Percentiles rank a stretch among this genome's conserved stretches.
Evolutionary conservation across 2,113 vertebrate species (phyloP).

Genomic region (Kryptolebias marmoratus): DNA sequence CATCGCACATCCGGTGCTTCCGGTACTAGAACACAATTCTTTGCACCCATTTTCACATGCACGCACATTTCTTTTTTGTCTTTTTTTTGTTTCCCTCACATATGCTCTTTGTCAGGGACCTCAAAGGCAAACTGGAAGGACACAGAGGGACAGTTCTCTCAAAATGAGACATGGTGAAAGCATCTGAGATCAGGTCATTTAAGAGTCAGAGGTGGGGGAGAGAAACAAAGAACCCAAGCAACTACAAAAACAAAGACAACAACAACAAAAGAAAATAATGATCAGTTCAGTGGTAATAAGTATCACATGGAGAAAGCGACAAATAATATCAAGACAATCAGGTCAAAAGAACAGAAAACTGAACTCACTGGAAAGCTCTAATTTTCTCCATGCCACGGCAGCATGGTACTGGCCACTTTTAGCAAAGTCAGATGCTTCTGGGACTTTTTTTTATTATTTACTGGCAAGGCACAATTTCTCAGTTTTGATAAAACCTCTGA

Average conservation of each 20-base stretch:
- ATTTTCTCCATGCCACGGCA: not conserved
- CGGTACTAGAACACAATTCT: conserved; percentile 32
- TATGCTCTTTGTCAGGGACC: not conserved
- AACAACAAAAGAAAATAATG: not conserved
- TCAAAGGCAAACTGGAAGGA: not conserved
- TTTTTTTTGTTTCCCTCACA: not conserved
- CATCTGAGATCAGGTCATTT: not conserved
- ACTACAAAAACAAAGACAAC: not conserved
- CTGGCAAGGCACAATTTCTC: no score
- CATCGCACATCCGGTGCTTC: conserved; percentile 62
- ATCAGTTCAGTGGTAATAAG: not conserved
- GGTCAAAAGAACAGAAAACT: not conserved
- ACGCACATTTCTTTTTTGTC: not conserved
- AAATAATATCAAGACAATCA: not conserved
- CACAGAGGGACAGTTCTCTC: not conserved
- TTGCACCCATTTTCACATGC: conserved; percentile 26
- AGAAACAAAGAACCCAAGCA: not conserved
- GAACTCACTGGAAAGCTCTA: not conserved
- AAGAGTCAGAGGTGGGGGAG: not conserved
- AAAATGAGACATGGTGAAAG: not conserved
- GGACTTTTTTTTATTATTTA: no score
- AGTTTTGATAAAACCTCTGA: no score
- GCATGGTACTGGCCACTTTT: not conserved
- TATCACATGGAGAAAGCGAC: not conserved
- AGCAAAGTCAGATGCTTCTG: no score